Evolutionary conservation across 2,113 vertebrate species (phyloP).

Genomic region (Lagopus muta): DNA sequence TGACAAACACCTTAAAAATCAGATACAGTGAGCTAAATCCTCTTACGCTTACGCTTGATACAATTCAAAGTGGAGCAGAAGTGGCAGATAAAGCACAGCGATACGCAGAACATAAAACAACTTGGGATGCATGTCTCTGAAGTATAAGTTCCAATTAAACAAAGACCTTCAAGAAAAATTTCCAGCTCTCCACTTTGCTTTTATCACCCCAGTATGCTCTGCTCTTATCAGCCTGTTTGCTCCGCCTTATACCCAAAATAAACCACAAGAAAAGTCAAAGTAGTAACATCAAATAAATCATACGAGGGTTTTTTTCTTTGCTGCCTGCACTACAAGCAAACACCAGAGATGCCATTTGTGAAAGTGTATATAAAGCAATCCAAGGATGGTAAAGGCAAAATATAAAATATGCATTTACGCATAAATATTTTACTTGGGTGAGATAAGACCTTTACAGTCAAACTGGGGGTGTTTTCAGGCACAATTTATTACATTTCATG

Average conservation of each 20-base stretch:
- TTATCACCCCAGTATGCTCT: neutral
- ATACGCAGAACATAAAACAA: neutral
- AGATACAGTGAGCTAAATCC: neutral
- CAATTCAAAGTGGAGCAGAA: neutral
- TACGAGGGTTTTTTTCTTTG: neutral
- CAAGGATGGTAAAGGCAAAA: slow-evolving; percentile 59
- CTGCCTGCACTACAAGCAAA: slow-evolving; percentile 38
- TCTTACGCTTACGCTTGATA: neutral
- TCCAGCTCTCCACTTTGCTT: neutral
- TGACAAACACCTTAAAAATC: neutral
- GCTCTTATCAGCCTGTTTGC: neutral
- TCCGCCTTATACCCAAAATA: slow-evolving; percentile 32
- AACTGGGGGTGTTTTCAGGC: slow-evolving; percentile 60
- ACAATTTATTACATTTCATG: slow-evolving; percentile 66
- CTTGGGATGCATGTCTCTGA: neutral
- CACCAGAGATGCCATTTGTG: slow-evolving; percentile 54
- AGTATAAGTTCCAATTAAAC: neutral
- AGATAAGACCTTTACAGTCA: slow-evolving; percentile 69
- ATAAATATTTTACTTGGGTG: slow-evolving; percentile 71
- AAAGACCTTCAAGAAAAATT: slow-evolving; percentile 12
- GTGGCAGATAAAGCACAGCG: neutral
- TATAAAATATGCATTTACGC: slow-evolving; percentile 69
- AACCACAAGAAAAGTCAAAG: slow-evolving; percentile 14
- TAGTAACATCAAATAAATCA: slow-evolving; percentile 15
- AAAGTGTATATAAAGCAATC: slow-evolving; percentile 57